These are phyloP conservation scores for Anabas testudineus DNA, from an alignment of 2,797 vertebrate species.

Conservation along the genomic window DNA sequence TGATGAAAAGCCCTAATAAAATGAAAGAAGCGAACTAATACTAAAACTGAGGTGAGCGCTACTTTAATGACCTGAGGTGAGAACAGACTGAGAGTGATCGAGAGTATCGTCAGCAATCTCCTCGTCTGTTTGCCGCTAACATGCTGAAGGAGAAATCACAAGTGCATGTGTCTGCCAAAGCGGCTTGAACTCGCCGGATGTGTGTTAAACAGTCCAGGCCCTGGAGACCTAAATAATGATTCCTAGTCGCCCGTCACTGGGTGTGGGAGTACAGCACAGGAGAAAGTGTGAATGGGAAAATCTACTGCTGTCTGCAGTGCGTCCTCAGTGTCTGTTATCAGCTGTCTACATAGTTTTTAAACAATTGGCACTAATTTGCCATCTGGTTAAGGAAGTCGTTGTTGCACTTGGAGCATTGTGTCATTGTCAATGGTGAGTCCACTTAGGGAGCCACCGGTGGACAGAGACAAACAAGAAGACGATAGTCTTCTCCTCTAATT, in stretches of 20 bases:
- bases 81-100: constrained; percentile 49
- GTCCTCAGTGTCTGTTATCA: constrained; percentile 75
- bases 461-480: constrained; percentile 72
- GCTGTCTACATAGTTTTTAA: constrained; percentile 82
- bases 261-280: constrained; percentile 44
- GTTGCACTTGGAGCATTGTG: constrained; percentile 78
- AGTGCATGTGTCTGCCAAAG: constrained; percentile 53
- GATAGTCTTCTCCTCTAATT: constrained; percentile 68
- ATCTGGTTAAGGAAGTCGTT: constrained; percentile 82
- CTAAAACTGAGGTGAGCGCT: too few relatives aligned
- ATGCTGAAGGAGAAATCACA: constrained; percentile 59
- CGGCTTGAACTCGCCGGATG: constrained; percentile 70
- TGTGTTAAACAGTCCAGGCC: constrained; percentile 67
- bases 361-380: constrained; percentile 87
- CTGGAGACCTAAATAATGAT: constrained; percentile 66
- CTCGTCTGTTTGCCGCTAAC: constrained; percentile 74
- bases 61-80: constrained; percentile 63
- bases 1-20: too few relatives aligned
- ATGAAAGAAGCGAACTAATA: too few relatives aligned
- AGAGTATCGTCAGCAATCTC: constrained; percentile 47
- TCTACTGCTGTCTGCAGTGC: constrained; percentile 50
- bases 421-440: constrained; percentile 76
- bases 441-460: constrained; percentile 72
- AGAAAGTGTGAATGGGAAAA: constrained; percentile 66
- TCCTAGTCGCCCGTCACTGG: constrained; percentile 61